phyloP scores from a whole-genome alignment of 2,797 vertebrate genomes.

The Loriculus beryllinus region DNA sequence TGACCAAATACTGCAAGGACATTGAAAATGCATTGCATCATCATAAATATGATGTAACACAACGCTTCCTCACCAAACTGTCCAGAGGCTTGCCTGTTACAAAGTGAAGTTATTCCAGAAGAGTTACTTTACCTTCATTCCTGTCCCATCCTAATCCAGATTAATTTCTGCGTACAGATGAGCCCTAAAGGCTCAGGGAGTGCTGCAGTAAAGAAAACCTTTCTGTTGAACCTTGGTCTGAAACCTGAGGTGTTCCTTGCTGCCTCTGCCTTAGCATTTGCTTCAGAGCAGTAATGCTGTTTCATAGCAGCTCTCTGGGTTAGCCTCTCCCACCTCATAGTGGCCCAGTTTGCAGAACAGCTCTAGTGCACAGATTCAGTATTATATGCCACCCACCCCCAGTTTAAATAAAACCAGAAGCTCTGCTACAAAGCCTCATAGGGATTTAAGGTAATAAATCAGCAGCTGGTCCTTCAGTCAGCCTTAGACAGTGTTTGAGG shows the following conservation, averaged over 20 bases:
- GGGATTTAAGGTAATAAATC: not conserved
- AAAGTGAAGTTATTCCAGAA: slow-evolving; percentile 10
- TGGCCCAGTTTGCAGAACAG: not conserved
- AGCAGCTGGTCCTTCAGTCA: not conserved
- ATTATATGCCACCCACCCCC: fast-evolving
- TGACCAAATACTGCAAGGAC: slow-evolving; percentile 20
- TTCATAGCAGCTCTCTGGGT: not conserved
- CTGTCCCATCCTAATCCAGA: slow-evolving; percentile 42
- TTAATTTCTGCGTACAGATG: slow-evolving; percentile 40
- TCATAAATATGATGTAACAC: slow-evolving; percentile 18
- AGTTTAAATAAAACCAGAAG: not conserved
- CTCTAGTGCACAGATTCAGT: not conserved
- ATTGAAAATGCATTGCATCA: slow-evolving; percentile 43
- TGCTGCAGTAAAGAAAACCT: not conserved
- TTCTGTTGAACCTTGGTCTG: not conserved
- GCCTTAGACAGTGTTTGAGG: not conserved
- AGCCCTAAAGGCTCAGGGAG: slow-evolving; percentile 13
- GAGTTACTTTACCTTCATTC: not conserved
- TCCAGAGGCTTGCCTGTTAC: not conserved
- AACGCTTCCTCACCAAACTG: not conserved
- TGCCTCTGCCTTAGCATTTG: not conserved
- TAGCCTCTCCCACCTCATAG: not conserved
- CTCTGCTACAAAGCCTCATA: not conserved
- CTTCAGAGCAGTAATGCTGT: not conserved
- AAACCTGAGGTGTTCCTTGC: not conserved